These are phyloP conservation scores for Drosophila anomalata DNA, from an alignment of 2,888 invertebrate genomes.

Conservation along the genomic window DNA sequence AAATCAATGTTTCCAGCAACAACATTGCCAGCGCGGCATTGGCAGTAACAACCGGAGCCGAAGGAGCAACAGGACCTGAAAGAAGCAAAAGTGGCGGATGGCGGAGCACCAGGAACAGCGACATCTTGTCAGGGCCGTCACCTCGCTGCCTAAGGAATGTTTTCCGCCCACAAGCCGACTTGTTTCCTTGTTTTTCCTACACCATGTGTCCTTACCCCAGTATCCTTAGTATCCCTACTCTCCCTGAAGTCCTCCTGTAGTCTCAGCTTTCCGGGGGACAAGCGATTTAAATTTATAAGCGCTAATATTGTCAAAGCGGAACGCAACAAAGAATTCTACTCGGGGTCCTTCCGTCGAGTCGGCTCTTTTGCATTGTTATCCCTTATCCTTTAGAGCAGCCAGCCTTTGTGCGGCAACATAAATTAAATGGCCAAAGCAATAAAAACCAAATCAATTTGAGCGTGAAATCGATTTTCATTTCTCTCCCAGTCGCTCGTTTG, in stretches of 20 bases:
- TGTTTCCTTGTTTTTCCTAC: conserved; percentile 37
- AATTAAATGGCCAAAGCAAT: conserved; percentile 71
- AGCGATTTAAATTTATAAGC: conserved; percentile 73
- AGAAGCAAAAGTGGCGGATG: conserved; percentile 1
- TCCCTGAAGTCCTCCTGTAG: conserved; percentile 11
- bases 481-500: conserved; percentile 21
- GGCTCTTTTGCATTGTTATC: conserved; percentile 55
- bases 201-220: background rate
- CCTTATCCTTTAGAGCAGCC: conserved; percentile 42
- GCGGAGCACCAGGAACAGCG: conserved; percentile 32
- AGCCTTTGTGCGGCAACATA: conserved; percentile 51
- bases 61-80: background rate
- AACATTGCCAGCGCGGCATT: conserved; percentile 21
- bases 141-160: conserved; percentile 60
- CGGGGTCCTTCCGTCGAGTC: conserved; percentile 6
- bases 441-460: conserved; percentile 77
- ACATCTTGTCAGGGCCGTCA: conserved; percentile 60
- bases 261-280: conserved; percentile 9
- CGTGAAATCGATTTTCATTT: conserved; percentile 75
- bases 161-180: conserved; percentile 34
- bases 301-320: conserved; percentile 57
- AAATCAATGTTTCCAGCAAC: conserved; percentile 70
- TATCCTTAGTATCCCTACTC: no score
- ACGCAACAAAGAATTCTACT: conserved; percentile 53
- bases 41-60: conserved; percentile 14